Evolutionary conservation across 2,888 invertebrate species (phyloP).

Genomic region (Odiellus spinosus): DNA sequence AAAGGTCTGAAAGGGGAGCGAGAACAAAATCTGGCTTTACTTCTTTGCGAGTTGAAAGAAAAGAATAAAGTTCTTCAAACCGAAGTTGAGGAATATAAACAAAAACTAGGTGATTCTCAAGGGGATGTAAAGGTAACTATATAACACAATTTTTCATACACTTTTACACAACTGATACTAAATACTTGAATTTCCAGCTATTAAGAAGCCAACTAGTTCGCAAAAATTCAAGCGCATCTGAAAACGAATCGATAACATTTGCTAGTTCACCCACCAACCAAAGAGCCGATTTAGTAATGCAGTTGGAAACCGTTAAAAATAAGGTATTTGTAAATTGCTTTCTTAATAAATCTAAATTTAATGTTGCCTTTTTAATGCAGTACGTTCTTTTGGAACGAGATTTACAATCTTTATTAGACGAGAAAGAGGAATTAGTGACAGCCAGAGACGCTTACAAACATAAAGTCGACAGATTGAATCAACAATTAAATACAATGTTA

Average conservation of each 20-base stretch:
- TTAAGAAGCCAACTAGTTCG: too few relatives aligned
- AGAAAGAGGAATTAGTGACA: slow-evolving; percentile 62
- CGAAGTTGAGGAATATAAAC: slow-evolving; percentile 51
- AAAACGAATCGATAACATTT: too few relatives aligned
- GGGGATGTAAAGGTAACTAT: slow-evolving; percentile 33
- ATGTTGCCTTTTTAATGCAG: slow-evolving; percentile 30
- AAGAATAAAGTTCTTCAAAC: slow-evolving; percentile 39
- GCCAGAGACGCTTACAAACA: slow-evolving; percentile 68
- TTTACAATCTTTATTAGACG: slow-evolving; percentile 59
- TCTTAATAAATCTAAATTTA: too few relatives aligned
- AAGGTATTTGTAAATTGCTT: too few relatives aligned
- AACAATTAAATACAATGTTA: slow-evolving; percentile 55
- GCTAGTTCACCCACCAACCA: too few relatives aligned
- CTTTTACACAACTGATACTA: background rate
- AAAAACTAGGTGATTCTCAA: slow-evolving; percentile 42
- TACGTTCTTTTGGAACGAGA: slow-evolving; percentile 57
- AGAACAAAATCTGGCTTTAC: slow-evolving; percentile 17
- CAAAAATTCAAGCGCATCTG: too few relatives aligned
- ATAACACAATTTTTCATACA: background rate
- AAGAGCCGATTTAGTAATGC: too few relatives aligned
- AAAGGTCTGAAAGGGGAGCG: slow-evolving; percentile 15
- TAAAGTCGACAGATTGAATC: slow-evolving; percentile 64
- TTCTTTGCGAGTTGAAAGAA: slow-evolving; percentile 34
- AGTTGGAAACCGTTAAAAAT: too few relatives aligned
- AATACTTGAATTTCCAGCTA: background rate